Evolutionary conservation across 2,113 vertebrate species (phyloP).

Genomic region (Blennius ocellaris): DNA sequence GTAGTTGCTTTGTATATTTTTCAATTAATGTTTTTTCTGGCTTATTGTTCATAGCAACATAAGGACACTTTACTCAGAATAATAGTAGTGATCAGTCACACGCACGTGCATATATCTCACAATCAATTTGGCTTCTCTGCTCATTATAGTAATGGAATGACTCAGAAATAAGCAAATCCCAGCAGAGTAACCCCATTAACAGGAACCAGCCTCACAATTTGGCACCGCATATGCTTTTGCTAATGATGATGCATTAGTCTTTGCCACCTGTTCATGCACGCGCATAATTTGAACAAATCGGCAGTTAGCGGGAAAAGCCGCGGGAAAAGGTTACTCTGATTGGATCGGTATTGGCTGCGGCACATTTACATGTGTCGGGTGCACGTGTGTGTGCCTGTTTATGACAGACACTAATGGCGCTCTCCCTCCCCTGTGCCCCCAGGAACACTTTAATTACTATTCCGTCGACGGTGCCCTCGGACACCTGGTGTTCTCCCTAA

Average conservation of each 20-base stretch:
- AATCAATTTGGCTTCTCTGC: constrained; percentile 45
- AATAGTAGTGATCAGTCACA: too few species aligned
- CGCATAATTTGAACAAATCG: constrained; percentile 39
- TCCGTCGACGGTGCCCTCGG: constrained; percentile 91
- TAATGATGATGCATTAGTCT: constrained; percentile 61
- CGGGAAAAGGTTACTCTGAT: constrained; percentile 2
- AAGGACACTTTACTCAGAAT: too few species aligned
- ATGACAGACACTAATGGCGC: constrained; percentile 45
- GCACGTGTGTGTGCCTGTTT: constrained; percentile 13
- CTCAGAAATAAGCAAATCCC: constrained; percentile 44
- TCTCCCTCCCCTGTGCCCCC: constrained; percentile 61
- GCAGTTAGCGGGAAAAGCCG: constrained; percentile 15
- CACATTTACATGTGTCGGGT: neutral
- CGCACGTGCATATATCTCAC: constrained; percentile 23
- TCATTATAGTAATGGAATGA: constrained; percentile 58
- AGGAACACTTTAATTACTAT: constrained; percentile 99
- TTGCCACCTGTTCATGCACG: constrained; percentile 50
- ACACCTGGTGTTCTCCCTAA: constrained; percentile 96
- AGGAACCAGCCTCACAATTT: constrained; percentile 30
- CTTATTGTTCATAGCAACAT: too few species aligned
- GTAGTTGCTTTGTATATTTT: too few species aligned
- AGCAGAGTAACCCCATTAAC: constrained; percentile 13
- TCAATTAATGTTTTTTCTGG: neutral
- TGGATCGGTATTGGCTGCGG: neutral
- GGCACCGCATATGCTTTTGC: constrained; percentile 24